Evolutionary conservation across 2,888 invertebrate genomes (phyloP).

Genomic region (Netelia fuscicornis): DNA sequence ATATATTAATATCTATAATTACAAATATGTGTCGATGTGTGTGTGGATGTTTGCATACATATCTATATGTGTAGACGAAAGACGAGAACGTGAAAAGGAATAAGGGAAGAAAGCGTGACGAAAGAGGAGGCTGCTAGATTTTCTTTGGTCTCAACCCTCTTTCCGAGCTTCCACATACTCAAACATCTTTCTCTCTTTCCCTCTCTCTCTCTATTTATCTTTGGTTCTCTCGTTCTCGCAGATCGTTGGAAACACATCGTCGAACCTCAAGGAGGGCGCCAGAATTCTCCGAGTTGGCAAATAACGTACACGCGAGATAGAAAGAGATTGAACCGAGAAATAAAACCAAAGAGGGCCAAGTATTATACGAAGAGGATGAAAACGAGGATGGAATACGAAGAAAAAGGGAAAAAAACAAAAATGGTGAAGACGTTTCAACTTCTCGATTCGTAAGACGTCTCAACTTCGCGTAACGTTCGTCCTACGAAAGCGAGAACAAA

Average conservation of each 20-base stretch:
- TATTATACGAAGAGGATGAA: background rate
- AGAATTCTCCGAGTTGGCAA: constrained; percentile 17
- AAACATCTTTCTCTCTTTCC: background rate
- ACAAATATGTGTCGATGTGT: background rate
- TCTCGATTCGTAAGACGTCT: background rate
- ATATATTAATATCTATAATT: too few relatives aligned
- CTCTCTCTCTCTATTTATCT: background rate
- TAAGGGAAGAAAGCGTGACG: constrained; percentile 49
- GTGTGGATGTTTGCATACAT: background rate
- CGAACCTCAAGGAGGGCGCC: constrained; percentile 19
- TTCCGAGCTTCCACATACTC: constrained; percentile 21
- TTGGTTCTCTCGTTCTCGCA: background rate
- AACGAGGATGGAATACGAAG: constrained; percentile 2
- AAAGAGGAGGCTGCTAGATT: constrained; percentile 42
- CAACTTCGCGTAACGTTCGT: background rate
- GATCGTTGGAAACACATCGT: constrained; percentile 17
- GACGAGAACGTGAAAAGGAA: constrained; percentile 27
- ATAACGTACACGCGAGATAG: constrained; percentile 21
- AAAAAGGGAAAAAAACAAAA: constrained; percentile 35
- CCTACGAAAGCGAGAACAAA: background rate
- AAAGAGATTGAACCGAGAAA: background rate
- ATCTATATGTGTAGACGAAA: background rate
- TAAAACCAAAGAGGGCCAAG: background rate
- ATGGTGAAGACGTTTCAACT: constrained; percentile 40
- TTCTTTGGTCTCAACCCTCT: constrained; percentile 43